phyloP scores from a whole-genome alignment of 2,113 vertebrate genomes.

The Pollimyrus isidori region DNA sequence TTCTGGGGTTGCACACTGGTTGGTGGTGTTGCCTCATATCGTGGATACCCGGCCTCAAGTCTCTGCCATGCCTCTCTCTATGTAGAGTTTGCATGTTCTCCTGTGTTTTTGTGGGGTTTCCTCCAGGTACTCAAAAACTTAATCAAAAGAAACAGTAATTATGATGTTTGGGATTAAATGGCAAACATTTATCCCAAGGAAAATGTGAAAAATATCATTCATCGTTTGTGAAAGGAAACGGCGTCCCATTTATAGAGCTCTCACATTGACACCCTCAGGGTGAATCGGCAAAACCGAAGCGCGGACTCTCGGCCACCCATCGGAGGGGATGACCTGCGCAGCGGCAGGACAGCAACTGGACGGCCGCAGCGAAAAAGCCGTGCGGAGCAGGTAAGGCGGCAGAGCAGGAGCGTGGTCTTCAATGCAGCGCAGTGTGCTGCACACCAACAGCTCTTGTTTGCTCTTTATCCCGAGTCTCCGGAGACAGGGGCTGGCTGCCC shows the following conservation, averaged over 20 bases:
- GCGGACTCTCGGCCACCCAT: not conserved
- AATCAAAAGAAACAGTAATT: not conserved
- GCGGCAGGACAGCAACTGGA: not conserved
- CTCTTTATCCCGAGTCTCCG: conserved; percentile 32
- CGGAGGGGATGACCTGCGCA: not conserved
- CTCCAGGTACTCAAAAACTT: not conserved
- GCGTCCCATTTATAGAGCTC: not conserved
- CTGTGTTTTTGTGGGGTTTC: no score
- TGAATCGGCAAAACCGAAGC: not conserved
- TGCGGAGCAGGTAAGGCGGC: not conserved
- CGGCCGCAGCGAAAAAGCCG: not conserved
- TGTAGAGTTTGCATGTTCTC: no score
- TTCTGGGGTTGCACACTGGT: conserved; percentile 38
- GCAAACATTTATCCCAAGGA: not conserved
- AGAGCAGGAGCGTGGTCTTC: not conserved
- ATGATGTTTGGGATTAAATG: not conserved
- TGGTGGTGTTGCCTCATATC: no score
- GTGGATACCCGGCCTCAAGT: no score
- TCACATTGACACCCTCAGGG: not conserved
- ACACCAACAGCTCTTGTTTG: conserved; percentile 29
- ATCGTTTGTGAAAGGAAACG: not conserved
- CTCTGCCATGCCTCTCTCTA: no score
- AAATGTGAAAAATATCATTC: not conserved
- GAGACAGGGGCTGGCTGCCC: conserved; percentile 19
- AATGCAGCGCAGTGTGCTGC: conserved; percentile 18